phyloP scores from a whole-genome alignment of 2,113 vertebrate genomes.

The Actinemys pallida region DNA sequence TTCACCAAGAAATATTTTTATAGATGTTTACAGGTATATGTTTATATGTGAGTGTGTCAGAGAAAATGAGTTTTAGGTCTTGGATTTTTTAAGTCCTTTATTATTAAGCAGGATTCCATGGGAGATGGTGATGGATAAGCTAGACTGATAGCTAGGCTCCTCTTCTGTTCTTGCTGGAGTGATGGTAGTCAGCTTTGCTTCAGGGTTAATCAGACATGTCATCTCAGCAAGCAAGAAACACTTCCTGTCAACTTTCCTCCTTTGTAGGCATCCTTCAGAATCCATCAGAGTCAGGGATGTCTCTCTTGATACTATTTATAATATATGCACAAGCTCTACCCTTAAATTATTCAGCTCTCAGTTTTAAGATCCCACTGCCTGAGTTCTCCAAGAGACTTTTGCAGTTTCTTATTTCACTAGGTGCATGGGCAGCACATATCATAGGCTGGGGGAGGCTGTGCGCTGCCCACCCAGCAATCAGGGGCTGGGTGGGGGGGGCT shows the following conservation, averaged over 20 bases:
- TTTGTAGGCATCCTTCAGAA: neutral
- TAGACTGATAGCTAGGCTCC: neutral
- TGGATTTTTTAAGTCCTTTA: neutral
- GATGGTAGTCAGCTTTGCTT: neutral
- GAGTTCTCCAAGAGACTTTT: neutral
- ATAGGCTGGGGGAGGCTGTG: neutral
- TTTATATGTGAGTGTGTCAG: conserved; percentile 20
- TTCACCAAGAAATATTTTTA: conserved; percentile 4
- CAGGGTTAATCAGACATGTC: neutral
- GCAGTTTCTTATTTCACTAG: neutral
- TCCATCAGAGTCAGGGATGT: neutral
- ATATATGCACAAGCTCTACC: neutral
- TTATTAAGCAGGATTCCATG: conserved; percentile 24
- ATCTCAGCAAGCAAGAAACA: neutral
- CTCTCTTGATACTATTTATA: neutral
- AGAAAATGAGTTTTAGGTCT: conserved; percentile 35
- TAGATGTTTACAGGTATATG: conserved; percentile 39
- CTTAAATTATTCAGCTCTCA: neutral
- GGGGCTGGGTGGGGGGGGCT: too few relatives aligned
- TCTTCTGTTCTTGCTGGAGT: neutral
- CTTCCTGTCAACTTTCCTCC: neutral
- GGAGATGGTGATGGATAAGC: neutral
- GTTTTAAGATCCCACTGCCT: neutral
- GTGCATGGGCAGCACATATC: too few relatives aligned
- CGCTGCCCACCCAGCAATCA: too few relatives aligned